These are phyloP conservation scores for Ginglymostoma cirratum DNA, from an alignment of 2,113 vertebrate species.

Conservation along the genomic window DNA sequence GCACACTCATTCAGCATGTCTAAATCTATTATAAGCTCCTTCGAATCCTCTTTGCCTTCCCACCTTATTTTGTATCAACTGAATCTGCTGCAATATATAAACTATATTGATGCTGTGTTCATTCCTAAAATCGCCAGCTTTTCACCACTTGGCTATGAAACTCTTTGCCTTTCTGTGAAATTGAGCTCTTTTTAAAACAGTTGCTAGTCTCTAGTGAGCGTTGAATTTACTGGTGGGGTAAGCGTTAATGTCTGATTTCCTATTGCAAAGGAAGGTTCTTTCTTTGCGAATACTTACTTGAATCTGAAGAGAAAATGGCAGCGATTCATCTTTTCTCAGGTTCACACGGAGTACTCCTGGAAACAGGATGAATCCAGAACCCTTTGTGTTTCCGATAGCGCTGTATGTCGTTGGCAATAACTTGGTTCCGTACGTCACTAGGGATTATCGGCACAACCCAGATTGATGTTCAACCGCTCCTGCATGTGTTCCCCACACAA, in stretches of 20 bases:
- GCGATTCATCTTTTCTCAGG: background rate
- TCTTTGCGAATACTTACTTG: background rate
- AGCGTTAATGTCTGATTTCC: background rate
- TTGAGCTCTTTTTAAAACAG: background rate
- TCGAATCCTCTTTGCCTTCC: too few relatives aligned
- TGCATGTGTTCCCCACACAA: background rate
- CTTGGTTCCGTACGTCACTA: background rate
- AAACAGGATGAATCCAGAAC: background rate
- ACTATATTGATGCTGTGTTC: background rate
- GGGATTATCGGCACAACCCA: background rate
- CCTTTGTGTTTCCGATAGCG: background rate
- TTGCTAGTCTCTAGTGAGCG: background rate
- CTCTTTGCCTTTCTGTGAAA: background rate
- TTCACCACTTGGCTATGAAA: background rate
- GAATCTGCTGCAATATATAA: background rate
- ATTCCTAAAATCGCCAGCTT: background rate
- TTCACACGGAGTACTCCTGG: background rate
- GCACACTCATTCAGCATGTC: too few relatives aligned
- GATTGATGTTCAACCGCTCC: background rate
- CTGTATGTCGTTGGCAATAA: background rate
- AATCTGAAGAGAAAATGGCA: background rate
- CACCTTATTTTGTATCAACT: too few relatives aligned
- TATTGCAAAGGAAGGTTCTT: background rate
- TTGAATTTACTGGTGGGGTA: background rate
- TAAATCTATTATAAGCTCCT: too few relatives aligned